Evolutionary conservation across 2,797 vertebrate genomes (phyloP).

Genomic region (Gorsachius magnificus): DNA sequence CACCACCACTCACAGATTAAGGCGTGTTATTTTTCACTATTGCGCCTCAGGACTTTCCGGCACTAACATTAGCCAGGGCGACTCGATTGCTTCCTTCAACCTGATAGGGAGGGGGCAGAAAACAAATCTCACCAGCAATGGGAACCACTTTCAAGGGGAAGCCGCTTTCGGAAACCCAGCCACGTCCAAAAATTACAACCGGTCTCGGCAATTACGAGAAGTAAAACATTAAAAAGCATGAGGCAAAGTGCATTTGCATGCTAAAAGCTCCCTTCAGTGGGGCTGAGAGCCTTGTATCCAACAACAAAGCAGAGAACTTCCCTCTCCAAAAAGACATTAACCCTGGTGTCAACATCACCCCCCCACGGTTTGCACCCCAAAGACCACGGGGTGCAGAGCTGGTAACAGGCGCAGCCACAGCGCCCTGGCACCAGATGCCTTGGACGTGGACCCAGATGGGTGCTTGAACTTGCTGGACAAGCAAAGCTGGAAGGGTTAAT

Average conservation of each 20-base stretch:
- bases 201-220: constrained; percentile 78
- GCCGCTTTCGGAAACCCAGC: constrained; percentile 65
- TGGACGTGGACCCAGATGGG: rapidly evolving
- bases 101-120: neutral
- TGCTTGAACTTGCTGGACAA: neutral
- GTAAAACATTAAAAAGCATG: constrained; percentile 81
- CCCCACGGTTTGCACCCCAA: rapidly evolving
- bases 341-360: neutral
- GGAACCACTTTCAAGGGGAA: constrained; percentile 46
- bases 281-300: constrained; percentile 49
- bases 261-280: constrained; percentile 70
- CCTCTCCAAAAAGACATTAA: constrained; percentile 51
- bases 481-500: constrained; percentile 51
- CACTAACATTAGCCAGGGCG: neutral
- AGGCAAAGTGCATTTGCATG: constrained; percentile 78
- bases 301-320: constrained; percentile 69
- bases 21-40: neutral
- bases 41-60: neutral
- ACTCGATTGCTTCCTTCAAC: constrained; percentile 64
- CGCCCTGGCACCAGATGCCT: neutral
- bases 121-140: constrained; percentile 20
- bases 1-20: neutral
- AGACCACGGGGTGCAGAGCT: neutral
- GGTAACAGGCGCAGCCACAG: neutral
- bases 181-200: constrained; percentile 78